These are phyloP conservation scores for Helicorthomorpha holstii DNA, from an alignment of 1,140 invertebrate genomes.

Conservation along the genomic window DNA sequence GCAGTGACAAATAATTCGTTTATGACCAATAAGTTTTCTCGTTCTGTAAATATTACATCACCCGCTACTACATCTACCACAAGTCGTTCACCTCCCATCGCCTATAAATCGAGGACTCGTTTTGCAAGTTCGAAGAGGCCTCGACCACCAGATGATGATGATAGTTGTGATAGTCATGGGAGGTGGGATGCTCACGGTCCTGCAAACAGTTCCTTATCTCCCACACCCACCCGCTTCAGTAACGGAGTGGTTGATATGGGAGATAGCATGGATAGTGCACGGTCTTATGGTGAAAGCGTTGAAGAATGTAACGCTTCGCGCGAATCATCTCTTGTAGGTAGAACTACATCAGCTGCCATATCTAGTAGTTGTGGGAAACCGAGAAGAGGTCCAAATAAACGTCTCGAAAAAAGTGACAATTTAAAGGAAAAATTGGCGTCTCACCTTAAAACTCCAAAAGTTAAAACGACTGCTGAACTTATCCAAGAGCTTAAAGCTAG, in stretches of 20 bases:
- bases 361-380: background rate
- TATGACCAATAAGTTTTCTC: background rate
- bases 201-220: background rate
- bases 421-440: slow-evolving; percentile 44
- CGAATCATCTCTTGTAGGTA: background rate
- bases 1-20: background rate
- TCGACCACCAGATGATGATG: background rate
- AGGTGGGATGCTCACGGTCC: background rate
- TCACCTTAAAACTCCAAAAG: slow-evolving; percentile 41
- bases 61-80: background rate
- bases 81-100: background rate
- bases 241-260: slow-evolving; percentile 7
- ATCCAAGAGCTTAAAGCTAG: slow-evolving; percentile 52
- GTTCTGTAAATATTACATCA: background rate
- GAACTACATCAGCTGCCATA: background rate
- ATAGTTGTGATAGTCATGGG: background rate
- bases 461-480: slow-evolving; percentile 69
- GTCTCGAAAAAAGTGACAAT: slow-evolving; percentile 4
- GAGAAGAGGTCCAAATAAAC: background rate
- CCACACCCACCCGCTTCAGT: slow-evolving; percentile 11
- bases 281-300: background rate
- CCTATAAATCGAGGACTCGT: background rate
- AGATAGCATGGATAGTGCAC: slow-evolving; percentile 3
- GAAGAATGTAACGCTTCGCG: background rate
- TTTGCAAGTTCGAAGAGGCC: background rate